Evolutionary conservation across 1,140 invertebrate genomes (phyloP).

Genomic region (Akabosia matsudoensis): DNA sequence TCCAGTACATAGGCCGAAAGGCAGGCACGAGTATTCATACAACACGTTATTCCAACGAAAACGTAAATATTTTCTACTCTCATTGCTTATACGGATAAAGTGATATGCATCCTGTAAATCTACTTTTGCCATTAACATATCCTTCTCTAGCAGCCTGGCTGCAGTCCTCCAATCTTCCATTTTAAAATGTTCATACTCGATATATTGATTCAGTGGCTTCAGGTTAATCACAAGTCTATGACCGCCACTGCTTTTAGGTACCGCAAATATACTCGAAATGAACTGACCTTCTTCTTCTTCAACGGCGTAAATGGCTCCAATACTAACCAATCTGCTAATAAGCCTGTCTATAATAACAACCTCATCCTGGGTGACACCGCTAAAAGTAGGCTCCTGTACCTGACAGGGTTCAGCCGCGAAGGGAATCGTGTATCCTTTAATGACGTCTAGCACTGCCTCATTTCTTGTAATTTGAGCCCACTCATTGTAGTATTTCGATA

Average conservation of each 20-base stretch:
- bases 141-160: neutral
- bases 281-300: neutral
- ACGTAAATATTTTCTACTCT: slow-evolving; percentile 8
- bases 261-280: neutral
- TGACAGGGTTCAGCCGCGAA: too few relatives aligned
- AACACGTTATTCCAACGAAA: slow-evolving; percentile 14
- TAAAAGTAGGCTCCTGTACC: too few relatives aligned
- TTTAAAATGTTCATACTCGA: slow-evolving; percentile 16
- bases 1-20: slow-evolving; percentile 6
- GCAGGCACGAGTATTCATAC: slow-evolving; percentile 19
- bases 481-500: too few relatives aligned
- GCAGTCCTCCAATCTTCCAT: slow-evolving; percentile 21
- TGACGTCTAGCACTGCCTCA: too few relatives aligned
- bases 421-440: too few relatives aligned
- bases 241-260: neutral
- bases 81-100: neutral
- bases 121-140: neutral
- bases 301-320: neutral
- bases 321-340: too few relatives aligned
- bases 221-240: slow-evolving; percentile 22
- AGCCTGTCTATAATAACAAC: too few relatives aligned
- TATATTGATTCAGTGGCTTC: slow-evolving; percentile 28
- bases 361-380: too few relatives aligned
- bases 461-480: too few relatives aligned
- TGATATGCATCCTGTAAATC: slow-evolving; percentile 36